These are phyloP conservation scores for Ciona savignyi DNA, from an alignment of 23 tunicate species.

Conservation along the genomic window DNA sequence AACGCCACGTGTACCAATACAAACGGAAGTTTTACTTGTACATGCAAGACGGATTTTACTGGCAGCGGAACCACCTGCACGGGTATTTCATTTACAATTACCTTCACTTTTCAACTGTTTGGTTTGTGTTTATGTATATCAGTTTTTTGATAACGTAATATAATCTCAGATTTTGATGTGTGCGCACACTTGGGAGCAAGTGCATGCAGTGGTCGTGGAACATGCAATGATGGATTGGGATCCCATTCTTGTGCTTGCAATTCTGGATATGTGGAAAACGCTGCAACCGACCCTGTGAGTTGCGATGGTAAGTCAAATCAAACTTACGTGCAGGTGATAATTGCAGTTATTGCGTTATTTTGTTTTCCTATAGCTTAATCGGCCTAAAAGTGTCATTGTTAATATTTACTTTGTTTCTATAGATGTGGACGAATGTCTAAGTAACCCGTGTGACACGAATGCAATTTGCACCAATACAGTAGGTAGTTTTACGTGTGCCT, in stretches of 20 bases:
- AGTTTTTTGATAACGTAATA: neutral
- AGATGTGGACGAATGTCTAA: neutral
- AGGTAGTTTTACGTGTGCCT: neutral
- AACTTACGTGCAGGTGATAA: too few relatives aligned
- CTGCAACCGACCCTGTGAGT: neutral
- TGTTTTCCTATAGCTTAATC: too few relatives aligned
- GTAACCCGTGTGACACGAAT: neutral
- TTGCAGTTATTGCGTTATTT: too few relatives aligned
- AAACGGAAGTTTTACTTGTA: neutral
- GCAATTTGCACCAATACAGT: neutral
- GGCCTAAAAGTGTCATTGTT: too few relatives aligned
- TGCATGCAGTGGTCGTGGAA: neutral
- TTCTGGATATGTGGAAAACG: neutral
- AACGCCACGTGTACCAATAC: neutral
- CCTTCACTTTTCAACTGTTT: neutral
- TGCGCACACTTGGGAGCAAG: neutral
- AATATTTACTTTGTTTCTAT: too few relatives aligned
- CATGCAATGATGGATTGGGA: neutral
- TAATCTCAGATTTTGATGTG: neutral
- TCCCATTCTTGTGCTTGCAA: neutral
- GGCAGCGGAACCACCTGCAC: neutral
- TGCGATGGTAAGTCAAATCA: neutral
- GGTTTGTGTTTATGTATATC: too few relatives aligned
- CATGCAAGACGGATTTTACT: neutral
- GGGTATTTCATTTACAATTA: neutral